A percentile compares a stretch with the other conserved stretches of the same genome.
phyloP scores from a whole-genome alignment of 2,888 invertebrate genomes.

The Drosophila histrio region DNA sequence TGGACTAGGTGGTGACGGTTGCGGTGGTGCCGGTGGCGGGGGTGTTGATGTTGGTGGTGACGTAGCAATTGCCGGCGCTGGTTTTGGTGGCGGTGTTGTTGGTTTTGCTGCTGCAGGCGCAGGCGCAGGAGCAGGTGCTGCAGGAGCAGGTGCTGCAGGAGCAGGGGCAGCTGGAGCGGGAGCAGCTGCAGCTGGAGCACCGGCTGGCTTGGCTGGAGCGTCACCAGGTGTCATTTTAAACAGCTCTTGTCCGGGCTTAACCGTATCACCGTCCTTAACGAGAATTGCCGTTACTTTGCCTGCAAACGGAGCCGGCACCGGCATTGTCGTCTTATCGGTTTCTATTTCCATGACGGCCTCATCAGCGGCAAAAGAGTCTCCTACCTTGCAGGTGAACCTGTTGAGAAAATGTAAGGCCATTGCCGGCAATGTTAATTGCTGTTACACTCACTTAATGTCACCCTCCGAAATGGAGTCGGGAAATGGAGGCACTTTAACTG shows the following conservation, averaged over 20 bases:
- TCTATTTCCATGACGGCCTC: constrained; percentile 98
- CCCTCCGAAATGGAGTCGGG: constrained; percentile 98
- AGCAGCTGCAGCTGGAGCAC: constrained; percentile 83
- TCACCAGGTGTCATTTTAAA: constrained; percentile 88
- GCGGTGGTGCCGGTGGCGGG: constrained; percentile 83
- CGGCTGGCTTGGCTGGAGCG: constrained; percentile 84
- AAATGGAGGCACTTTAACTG: constrained; percentile 92
- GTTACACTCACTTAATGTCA: constrained; percentile 90
- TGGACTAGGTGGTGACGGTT: constrained; percentile 73
- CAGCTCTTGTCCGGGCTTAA: constrained; percentile 93
- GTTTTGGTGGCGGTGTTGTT: background rate
- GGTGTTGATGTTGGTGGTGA: constrained; percentile 80
- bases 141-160: constrained; percentile 82
- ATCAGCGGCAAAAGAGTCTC: constrained; percentile 95
- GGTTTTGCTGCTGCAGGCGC: no score
- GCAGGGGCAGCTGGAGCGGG: constrained; percentile 76
- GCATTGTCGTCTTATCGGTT: constrained; percentile 96
- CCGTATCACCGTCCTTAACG: constrained; percentile 96
- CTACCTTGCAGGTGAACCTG: constrained; percentile 91
- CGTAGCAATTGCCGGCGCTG: background rate
- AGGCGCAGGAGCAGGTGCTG: constrained; percentile 84
- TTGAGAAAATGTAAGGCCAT: no score
- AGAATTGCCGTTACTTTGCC: constrained; percentile 95
- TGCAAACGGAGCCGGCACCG: constrained; percentile 90
- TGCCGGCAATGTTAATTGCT: no score